Evolutionary conservation across 92 coral and sea anemone species (phyloP), one percentile per base, ranked within the genome.

Genomic region (Umimayanthus kanabou): DNA sequence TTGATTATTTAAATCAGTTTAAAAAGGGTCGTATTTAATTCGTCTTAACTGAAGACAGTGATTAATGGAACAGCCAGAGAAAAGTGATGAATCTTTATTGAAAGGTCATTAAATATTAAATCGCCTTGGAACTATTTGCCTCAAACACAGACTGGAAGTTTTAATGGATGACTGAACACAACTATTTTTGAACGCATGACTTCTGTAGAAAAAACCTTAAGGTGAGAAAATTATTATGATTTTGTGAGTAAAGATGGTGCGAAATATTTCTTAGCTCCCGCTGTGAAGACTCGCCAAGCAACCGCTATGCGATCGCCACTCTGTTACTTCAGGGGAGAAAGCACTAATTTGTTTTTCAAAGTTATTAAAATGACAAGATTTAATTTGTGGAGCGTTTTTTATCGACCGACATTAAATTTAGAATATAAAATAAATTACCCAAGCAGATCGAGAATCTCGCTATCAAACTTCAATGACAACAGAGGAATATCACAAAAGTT

Each of bases 31-130:
- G 69, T 61, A 61, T 61, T 78, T 53, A 55, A 80, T 80, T 80
- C 55, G 70, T 53, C 25, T 14, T 29, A 80, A 80, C 69, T 55
- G 25, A 80, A 80, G 53, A 77, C 49, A 61, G 69, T 61, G 69
- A 40, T 77, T 55, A 53, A 53, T 26, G 70, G 58, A 23, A 30
- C 15, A 55, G 16, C 45, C 55, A 5, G 20, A 61, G 30, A 28
- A 39, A 55, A 80, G 10, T 4, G 40, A 28, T 28, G 26, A 30
- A 26, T 26, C 71, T 33, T 80, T 57, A 80, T 80, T 80, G 69
- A 80, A 61, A 61, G 69, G 69, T 22, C 22, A 23, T 61, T 61
- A 61, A 61, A 61, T 61, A 61, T 18, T 61, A 20, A 61, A 61
- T 22, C 9, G n/a, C 25, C 26, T 61, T 61, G 4, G 69, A 22